A percentile compares a stretch with the other conserved stretches of the same genome.
These are phyloP conservation scores for Mystacides longicornis DNA, from an alignment of 2,888 invertebrate species.

Conservation along the genomic window DNA sequence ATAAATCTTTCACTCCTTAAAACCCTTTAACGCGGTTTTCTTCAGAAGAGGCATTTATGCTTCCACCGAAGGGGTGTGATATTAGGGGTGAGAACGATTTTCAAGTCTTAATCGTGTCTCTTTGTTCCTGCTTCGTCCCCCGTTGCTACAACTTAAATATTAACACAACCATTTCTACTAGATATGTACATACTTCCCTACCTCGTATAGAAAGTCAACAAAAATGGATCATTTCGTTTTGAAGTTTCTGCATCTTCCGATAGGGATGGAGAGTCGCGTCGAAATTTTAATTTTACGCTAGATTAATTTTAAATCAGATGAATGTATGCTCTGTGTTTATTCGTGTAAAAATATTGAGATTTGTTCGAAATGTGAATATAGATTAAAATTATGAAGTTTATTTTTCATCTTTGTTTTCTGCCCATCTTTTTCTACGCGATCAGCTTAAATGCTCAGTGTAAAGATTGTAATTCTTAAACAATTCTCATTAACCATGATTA, in stretches of 20 bases:
- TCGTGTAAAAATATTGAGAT: no score
- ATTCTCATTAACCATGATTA: no score
- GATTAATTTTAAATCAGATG: no score
- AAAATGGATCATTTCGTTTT: background rate
- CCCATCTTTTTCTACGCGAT: no score
- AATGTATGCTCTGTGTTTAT: no score
- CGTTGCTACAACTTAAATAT: background rate
- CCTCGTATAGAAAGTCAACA: background rate
- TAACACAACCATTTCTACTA: background rate
- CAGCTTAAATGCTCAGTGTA: no score
- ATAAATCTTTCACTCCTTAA: background rate
- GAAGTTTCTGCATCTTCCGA: background rate
- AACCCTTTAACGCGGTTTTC: background rate
- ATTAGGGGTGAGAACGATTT: background rate
- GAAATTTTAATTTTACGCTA: no score
- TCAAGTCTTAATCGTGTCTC: background rate
- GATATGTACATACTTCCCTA: no score
- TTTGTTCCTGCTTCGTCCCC: background rate
- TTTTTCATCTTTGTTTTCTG: no score
- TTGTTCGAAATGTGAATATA: no score
- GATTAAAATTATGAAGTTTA: no score
- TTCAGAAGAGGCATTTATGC: background rate
- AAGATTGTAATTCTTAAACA: no score
- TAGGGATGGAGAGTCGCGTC: background rate
- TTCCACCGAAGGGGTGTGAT: background rate